A percentile compares a stretch with the other conserved stretches of the same genome.
These are phyloP conservation scores for Epinephelus coioides DNA, from an alignment of 2,797 vertebrate species.

Conservation along the genomic window DNA sequence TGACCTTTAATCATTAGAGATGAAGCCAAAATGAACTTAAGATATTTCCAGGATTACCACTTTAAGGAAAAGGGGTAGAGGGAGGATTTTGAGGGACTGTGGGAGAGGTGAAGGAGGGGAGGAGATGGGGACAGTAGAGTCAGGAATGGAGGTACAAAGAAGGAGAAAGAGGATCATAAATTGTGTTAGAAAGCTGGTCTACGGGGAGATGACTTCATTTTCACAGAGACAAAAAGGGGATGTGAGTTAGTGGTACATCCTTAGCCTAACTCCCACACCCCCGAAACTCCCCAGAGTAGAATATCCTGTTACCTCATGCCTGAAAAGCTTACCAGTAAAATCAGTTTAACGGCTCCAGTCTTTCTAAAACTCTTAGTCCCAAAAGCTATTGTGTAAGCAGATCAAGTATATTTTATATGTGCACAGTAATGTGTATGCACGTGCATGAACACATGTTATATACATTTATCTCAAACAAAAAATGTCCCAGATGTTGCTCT, in stretches of 20 bases:
- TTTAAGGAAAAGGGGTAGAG: conserved; percentile 17
- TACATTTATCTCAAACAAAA: background rate
- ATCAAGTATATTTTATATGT: background rate
- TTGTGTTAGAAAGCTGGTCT: conserved; percentile 31
- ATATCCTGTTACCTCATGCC: conserved; percentile 63
- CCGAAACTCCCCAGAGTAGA: conserved; percentile 48
- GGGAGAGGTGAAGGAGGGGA: conserved; percentile 6
- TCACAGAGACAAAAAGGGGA: conserved; percentile 13
- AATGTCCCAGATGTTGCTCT: too few relatives aligned
- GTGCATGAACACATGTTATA: background rate
- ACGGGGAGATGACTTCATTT: conserved; percentile 57
- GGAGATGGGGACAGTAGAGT: background rate
- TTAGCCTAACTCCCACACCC: conserved; percentile 34
- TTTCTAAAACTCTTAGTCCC: conserved; percentile 31
- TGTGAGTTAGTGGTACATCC: conserved; percentile 43
- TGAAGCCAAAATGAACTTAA: background rate
- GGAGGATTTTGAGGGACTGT: background rate
- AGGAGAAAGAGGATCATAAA: conserved; percentile 45
- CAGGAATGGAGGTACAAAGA: conserved; percentile 33
- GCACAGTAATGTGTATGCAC: background rate
- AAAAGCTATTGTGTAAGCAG: conserved; percentile 18
- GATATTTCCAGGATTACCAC: background rate
- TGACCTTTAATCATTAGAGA: background rate
- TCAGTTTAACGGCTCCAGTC: conserved; percentile 40
- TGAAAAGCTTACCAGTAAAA: conserved; percentile 46